A percentile compares a stretch with the other conserved stretches of the same genome.
These are phyloP conservation scores for Mythimna vitellina DNA, from an alignment of 2,888 invertebrate species.

Conservation along the genomic window DNA sequence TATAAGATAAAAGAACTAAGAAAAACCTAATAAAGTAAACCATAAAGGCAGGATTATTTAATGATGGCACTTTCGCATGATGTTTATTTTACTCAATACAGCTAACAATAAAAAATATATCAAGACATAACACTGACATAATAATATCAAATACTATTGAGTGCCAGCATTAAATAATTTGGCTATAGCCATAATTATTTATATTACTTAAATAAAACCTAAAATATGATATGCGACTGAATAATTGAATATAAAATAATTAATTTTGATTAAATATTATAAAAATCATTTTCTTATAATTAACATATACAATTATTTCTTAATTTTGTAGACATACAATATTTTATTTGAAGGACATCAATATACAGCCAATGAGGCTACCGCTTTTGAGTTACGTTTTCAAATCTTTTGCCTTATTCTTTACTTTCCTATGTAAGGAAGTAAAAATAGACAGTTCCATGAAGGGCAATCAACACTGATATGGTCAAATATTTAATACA, in stretches of 20 bases:
- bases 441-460: not conserved
- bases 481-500: not conserved
- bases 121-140: not conserved
- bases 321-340: not conserved
- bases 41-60: constrained; percentile 1
- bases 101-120: constrained; percentile 6
- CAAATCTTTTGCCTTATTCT: not conserved
- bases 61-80: constrained; percentile 15
- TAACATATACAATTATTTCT: constrained; percentile 12
- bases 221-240: constrained; percentile 38
- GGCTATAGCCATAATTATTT: not conserved
- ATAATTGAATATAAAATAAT: constrained; percentile 28
- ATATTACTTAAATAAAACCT: not conserved
- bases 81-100: not conserved
- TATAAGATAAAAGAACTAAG: not conserved
- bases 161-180: constrained; percentile 8
- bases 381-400: constrained; percentile 5
- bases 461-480: not conserved
- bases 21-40: not conserved
- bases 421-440: constrained; percentile 17
- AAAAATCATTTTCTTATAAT: constrained; percentile 7
- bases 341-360: not conserved
- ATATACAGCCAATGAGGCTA: not conserved
- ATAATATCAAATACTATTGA: not conserved
- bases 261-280: constrained; percentile 16